Conservation (phyloP, 2,888 invertebrate species). For the Hydriomena furcata region DNA sequence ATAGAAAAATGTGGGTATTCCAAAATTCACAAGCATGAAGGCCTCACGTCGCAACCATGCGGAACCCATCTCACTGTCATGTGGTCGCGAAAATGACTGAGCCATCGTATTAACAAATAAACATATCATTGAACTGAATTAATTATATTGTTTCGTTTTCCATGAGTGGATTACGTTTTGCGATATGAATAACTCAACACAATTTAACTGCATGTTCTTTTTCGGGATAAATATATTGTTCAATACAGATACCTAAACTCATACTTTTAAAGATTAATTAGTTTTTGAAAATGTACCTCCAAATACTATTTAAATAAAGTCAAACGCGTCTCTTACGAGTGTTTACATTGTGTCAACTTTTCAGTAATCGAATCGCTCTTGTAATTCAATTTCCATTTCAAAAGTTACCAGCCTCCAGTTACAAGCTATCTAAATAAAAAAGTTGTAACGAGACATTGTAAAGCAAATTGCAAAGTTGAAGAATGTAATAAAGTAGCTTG, state of each 20-base stretch:
- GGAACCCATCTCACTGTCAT: conserved; percentile 18
- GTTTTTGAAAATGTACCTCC: too few relatives aligned
- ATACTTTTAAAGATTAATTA: too few relatives aligned
- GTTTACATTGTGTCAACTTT: conserved; percentile 13
- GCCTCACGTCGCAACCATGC: not conserved
- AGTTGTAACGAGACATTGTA: conserved; percentile 17
- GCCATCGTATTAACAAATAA: conserved; percentile 11
- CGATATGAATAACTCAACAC: not conserved
- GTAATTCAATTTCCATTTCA: conserved; percentile 13
- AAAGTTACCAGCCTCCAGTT: conserved; percentile 11
- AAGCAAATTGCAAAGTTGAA: conserved; percentile 10
- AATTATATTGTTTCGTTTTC: not conserved
- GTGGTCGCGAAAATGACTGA: conserved; percentile 24
- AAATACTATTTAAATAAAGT: too few relatives aligned
- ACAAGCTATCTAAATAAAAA: conserved; percentile 24
- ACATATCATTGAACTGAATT: conserved; percentile 3
- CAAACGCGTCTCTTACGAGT: too few relatives aligned
- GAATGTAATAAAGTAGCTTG: conserved; percentile 23
- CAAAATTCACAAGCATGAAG: too few relatives aligned
- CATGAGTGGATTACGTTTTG: not conserved
- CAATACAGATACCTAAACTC: too few relatives aligned
- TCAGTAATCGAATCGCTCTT: too few relatives aligned
- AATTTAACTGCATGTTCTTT: too few relatives aligned
- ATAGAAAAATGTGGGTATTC: conserved; percentile 1
- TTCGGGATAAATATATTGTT: too few relatives aligned